phyloP scores from a whole-genome alignment of 2,888 invertebrate genomes.

The Sphaerophoria rueppellii region DNA sequence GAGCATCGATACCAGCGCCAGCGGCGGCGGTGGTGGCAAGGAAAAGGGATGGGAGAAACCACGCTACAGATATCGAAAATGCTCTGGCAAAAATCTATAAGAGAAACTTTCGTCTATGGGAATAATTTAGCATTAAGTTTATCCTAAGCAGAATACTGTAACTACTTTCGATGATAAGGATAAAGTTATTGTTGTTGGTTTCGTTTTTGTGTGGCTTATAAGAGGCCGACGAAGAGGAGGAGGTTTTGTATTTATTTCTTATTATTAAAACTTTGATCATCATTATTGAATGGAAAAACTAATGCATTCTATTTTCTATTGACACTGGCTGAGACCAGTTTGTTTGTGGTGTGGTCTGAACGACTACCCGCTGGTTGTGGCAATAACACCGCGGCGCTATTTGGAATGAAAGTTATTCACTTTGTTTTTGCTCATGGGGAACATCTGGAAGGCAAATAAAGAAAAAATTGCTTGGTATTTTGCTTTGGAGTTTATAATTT shows the following conservation, averaged over 20 bases:
- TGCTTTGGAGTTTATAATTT: no score
- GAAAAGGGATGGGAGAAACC: not conserved
- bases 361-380: not conserved
- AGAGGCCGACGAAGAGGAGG: constrained; percentile 17
- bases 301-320: constrained; percentile 1
- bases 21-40: no score
- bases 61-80: constrained; percentile 13
- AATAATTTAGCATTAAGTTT: constrained; percentile 67
- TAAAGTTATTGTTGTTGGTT: constrained; percentile 60
- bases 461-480: not conserved
- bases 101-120: constrained; percentile 47
- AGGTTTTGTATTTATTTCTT: constrained; percentile 20
- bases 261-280: constrained; percentile 53
- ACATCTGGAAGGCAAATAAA: constrained; percentile 5
- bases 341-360: not conserved
- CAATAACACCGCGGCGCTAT: not conserved
- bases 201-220: not conserved
- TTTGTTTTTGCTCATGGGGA: not conserved
- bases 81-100: not conserved
- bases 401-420: not conserved
- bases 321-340: not conserved
- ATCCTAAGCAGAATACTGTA: constrained; percentile 55
- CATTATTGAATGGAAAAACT: constrained; percentile 27
- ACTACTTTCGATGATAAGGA: constrained; percentile 62
- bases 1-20: not conserved